These are phyloP conservation scores for Sparus aurata DNA, from an alignment of 2,797 vertebrate species.

Conservation along the genomic window DNA sequence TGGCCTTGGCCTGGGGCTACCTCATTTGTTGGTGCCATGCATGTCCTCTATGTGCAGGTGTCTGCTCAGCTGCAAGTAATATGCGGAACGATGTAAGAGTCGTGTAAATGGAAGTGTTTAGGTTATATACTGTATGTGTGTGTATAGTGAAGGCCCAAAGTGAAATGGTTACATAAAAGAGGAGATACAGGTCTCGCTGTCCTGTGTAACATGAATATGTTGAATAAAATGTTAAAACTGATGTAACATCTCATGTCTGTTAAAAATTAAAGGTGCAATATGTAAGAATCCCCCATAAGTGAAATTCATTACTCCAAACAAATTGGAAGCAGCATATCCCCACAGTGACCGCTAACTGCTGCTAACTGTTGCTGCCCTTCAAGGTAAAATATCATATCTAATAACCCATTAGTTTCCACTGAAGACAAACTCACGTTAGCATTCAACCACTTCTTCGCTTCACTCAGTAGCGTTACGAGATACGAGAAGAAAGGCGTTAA, in stretches of 20 bases:
- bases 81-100: slow-evolving; percentile 25
- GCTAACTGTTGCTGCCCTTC: no score
- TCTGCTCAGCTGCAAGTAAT: slow-evolving; percentile 48
- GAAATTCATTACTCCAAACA: no score
- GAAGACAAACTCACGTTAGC: no score
- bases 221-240: no score
- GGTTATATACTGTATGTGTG: neutral
- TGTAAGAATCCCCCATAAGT: no score
- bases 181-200: neutral
- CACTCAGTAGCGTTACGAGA: no score
- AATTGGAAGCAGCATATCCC: no score
- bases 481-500: no score
- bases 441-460: no score
- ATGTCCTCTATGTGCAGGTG: slow-evolving; percentile 49
- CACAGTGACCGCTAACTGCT: no score
- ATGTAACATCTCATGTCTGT: neutral
- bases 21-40: slow-evolving; percentile 58
- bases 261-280: neutral
- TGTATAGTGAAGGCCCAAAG: neutral
- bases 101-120: neutral
- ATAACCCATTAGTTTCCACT: no score
- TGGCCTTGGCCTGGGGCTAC: slow-evolving; percentile 60
- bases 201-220: neutral
- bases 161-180: neutral
- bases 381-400: no score